phyloP scores from a whole-genome alignment of 2,888 invertebrate species.

The Euzetes globulus region DNA sequence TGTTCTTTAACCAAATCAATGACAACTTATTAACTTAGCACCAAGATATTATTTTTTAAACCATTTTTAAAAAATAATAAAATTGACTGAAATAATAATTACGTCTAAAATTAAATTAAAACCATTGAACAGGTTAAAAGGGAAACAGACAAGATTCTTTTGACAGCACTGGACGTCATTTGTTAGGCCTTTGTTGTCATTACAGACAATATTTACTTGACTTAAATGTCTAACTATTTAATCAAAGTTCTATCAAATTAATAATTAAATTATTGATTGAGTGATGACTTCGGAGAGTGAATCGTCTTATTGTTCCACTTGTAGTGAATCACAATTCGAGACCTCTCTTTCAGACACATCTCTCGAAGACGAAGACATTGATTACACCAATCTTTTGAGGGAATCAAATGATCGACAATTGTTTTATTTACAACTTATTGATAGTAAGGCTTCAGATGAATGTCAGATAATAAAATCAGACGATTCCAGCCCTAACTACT shows the following conservation, averaged over 20 bases:
- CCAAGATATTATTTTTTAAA: too few species aligned
- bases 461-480: not conserved
- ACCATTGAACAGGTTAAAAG: too few species aligned
- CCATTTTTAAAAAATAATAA: too few species aligned
- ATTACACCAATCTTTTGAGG: not conserved
- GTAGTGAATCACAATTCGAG: not conserved
- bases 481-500: not conserved
- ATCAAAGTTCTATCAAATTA: not conserved
- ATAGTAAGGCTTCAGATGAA: not conserved
- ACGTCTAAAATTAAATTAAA: too few species aligned
- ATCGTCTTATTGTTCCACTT: conserved; percentile 14
- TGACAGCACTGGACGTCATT: not conserved
- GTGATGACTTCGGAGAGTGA: not conserved
- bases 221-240: too few species aligned
- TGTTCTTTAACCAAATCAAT: too few species aligned
- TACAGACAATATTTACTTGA: not conserved
- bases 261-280: not conserved
- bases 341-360: not conserved
- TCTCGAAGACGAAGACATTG: conserved; percentile 1
- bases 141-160: too few species aligned
- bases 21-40: too few species aligned
- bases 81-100: too few species aligned
- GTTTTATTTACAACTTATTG: not conserved
- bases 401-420: not conserved
- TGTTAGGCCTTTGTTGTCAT: not conserved